Base-by-base conservation (phyloP, 2,797 vertebrate species). In the Nasua narica region DNA sequence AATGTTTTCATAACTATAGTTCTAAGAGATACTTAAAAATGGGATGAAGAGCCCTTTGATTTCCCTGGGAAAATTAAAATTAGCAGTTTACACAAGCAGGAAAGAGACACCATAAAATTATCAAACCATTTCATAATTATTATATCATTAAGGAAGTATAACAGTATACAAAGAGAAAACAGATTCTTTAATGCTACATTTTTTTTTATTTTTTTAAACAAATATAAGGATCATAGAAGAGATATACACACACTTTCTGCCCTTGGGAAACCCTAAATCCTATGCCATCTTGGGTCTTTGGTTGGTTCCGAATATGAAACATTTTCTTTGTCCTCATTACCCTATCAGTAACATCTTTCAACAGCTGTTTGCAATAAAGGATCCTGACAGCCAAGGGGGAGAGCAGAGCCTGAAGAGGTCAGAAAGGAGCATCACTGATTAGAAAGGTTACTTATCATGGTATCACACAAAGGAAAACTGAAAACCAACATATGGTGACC, bases 281-380 rank as follows among this genome's bases (percentile, higher is more conserved):
- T 93, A 79, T 93, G 93, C 92, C 93, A 97, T 62, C 9, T 96
- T 97, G 93, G 96, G 94, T 98, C 97, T 95, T 97, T 60, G 95
- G 98, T 97, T 60, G 95, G 98, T 97, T 97, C 97, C 7, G 94
- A 81, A 94, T 91, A 77, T 82, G n/a, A 96, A 72, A 37, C 76
- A 52, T 62, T 87, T 94, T 95, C 76, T 93, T 97, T 97, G 96
- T 82, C 90, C 82, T 78, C 52, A 69, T 86, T 86, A 94, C 32
- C 67, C 83, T 97, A 96, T 91, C 95, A 86, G 54, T 95, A 97
- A 98, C 74, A 98, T 98, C 94, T 97, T 81, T 96, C 90, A 98
- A 96, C 98, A 99, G 98, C 97, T 99, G 98, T 94, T 99, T 99
- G 98, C 98, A 99, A 99, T 99, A 98, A 99, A 97, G 52, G 54